These are phyloP conservation scores for Forbesichthys agassizii DNA, from an alignment of 2,113 vertebrate genomes.

Conservation along the genomic window DNA sequence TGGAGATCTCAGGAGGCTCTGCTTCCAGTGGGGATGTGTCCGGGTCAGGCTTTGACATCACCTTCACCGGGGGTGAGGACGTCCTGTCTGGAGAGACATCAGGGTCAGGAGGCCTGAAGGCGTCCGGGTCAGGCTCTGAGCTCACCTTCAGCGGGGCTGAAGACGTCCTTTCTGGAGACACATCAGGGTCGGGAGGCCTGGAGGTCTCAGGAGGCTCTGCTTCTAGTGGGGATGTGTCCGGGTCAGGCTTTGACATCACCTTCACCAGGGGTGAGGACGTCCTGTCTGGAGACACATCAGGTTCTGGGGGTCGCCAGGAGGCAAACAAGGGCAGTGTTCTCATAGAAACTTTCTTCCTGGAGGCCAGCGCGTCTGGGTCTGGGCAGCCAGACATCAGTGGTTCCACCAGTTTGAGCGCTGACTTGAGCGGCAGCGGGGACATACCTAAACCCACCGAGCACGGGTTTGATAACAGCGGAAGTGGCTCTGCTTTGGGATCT, in stretches of 20 bases:
- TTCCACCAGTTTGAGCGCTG: constrained; percentile 43
- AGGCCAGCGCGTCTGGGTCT: constrained; percentile 64
- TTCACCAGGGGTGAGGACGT: constrained; percentile 37
- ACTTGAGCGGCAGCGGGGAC: constrained; percentile 66
- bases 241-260: constrained; percentile 48
- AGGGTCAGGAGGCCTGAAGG: constrained; percentile 53
- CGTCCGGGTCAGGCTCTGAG: constrained; percentile 53
- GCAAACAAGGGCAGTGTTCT: constrained; percentile 45
- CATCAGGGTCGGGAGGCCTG: constrained; percentile 49
- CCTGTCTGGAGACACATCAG: constrained; percentile 54
- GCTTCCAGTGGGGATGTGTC: constrained; percentile 15
- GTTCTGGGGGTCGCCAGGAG: constrained; percentile 55
- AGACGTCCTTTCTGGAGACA: constrained; percentile 49
- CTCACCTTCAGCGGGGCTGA: constrained; percentile 43
- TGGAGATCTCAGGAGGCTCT: constrained; percentile 40
- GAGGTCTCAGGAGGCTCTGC: constrained; percentile 39
- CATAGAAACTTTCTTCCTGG: constrained; percentile 6
- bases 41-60: constrained; percentile 52
- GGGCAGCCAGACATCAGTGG: constrained; percentile 66
- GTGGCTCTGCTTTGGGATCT: constrained; percentile 61
- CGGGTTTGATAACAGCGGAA: constrained; percentile 80
- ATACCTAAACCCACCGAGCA: constrained; percentile 59
- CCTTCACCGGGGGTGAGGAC: constrained; percentile 35
- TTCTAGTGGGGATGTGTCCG: constrained; percentile 26
- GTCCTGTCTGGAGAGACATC: constrained; percentile 54